Conservation (phyloP, 2,888 invertebrate genomes). For the Cheilosia scutellata region DNA sequence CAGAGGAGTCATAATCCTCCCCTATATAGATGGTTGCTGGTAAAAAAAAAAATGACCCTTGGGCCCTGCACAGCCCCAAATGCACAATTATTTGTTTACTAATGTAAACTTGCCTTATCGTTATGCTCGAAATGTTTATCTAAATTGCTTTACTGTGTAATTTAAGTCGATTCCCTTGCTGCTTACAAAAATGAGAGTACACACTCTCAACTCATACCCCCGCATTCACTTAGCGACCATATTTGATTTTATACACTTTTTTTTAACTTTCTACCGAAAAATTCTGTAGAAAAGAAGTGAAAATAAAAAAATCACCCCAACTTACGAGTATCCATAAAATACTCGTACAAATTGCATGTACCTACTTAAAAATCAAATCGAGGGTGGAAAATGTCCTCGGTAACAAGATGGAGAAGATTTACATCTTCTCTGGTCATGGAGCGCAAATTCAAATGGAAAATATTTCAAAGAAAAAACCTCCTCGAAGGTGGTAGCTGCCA, state of each 20-base stretch:
- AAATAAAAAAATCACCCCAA: constrained; percentile 59
- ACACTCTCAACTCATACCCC: constrained; percentile 20
- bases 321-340: constrained; percentile 65
- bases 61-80: constrained; percentile 38
- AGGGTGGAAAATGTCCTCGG: constrained; percentile 75
- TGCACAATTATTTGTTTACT: constrained; percentile 61
- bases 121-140: constrained; percentile 73
- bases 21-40: not conserved
- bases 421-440: constrained; percentile 31
- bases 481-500: constrained; percentile 7
- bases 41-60: constrained; percentile 26
- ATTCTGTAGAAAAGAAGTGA: constrained; percentile 19
- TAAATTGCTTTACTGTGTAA: constrained; percentile 65
- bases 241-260: constrained; percentile 60
- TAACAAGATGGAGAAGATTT: constrained; percentile 74
- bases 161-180: constrained; percentile 69
- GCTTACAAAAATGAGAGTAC: constrained; percentile 55
- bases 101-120: constrained; percentile 65
- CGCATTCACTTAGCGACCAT: constrained; percentile 72
- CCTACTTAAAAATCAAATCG: constrained; percentile 75
- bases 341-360: constrained; percentile 70
- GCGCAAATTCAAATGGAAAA: constrained; percentile 32
- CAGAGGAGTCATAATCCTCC: not conserved
- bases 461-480: constrained; percentile 17
- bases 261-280: constrained; percentile 30